Evolutionary conservation across 1,140 invertebrate genomes (phyloP), one percentile per base, ranked within the genome.

Genomic region (Apis laboriosa): DNA sequence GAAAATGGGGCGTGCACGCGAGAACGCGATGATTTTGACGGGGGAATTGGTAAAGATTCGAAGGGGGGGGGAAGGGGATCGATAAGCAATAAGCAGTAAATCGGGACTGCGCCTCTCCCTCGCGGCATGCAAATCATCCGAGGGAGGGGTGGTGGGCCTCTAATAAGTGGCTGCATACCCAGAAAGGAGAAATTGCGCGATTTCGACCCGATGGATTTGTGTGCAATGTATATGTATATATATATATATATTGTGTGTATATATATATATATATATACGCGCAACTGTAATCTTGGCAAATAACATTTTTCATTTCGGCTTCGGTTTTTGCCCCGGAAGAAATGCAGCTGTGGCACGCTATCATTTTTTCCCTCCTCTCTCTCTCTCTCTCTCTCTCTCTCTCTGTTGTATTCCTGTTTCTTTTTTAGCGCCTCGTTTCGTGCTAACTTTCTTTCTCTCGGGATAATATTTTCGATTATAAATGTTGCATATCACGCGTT

Each of bases 31-130:
- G 86, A 88, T 88, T 88, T 88, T 88, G 77, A 75, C 66, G 77
- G 43, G 43, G 66, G 79, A 51, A 89, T 86, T 81, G 78, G 75
- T 83, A 80, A 88, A 80, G 80, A 77, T 43, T 24, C 70, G 67
- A 64, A 71, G 24, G 24, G 24, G 24, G 24, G 24, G 24, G 34
- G 34, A 2, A 34, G 8, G 17, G 63, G 84, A 85, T 89, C 89
- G 84, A 85, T 89, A 86, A 80, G 90, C 90, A 91, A 92, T 91
- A 91, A 92, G 90, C 91, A 85, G 89, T 92, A 92, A 92, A 92
- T 90, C 88, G 91, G 88, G 91, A 90, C 83, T 86, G 86, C 84
- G 82, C 87, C 87, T 86, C 80, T 86, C 86, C 24, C 53, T n/a
- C 15, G 80, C 75, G 86, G 89, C 87, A 90, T 89, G 90, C 88